phyloP scores from a whole-genome alignment of 1,140 invertebrate genomes.

The Parapsyche elsis region DNA sequence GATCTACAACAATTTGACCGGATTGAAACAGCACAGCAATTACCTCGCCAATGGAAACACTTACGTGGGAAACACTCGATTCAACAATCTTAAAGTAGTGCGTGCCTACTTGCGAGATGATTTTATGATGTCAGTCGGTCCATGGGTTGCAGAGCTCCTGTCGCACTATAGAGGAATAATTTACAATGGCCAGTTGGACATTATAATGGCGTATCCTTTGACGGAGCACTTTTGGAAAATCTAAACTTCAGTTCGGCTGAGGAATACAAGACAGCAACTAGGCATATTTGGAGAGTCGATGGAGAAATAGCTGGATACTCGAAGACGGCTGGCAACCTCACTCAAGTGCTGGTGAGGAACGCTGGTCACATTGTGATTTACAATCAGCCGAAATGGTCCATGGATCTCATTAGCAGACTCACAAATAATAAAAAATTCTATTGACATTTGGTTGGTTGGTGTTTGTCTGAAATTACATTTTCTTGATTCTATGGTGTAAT shows the following conservation, averaged over 20 bases:
- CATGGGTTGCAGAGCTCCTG: conserved; percentile 77
- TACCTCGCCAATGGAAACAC: conserved; percentile 84
- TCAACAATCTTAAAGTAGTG: conserved; percentile 72
- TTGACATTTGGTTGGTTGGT: no score
- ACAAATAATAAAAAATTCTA: conserved; percentile 70
- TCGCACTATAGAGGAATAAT: conserved; percentile 76
- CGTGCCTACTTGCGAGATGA: conserved; percentile 78
- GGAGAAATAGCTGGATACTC: conserved; percentile 81
- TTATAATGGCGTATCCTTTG: conserved; percentile 85
- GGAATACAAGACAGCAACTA: conserved; percentile 73
- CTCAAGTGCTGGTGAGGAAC: conserved; percentile 82
- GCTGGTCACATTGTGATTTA: conserved; percentile 87
- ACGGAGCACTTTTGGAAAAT: conserved; percentile 77
- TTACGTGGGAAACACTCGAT: conserved; percentile 86
- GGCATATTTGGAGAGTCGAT: conserved; percentile 77
- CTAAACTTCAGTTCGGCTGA: conserved; percentile 76
- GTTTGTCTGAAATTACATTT: no score
- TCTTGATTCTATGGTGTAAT: no score
- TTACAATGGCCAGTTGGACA: conserved; percentile 87
- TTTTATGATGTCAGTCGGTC: conserved; percentile 85
- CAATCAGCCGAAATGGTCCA: conserved; percentile 83
- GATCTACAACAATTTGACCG: conserved; percentile 82
- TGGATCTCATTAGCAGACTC: conserved; percentile 82
- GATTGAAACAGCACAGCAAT: conserved; percentile 76
- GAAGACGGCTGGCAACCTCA: conserved; percentile 77